Conservation (phyloP, 1,140 invertebrate genomes). For the Paramacrobiotus metropolitanus region DNA sequence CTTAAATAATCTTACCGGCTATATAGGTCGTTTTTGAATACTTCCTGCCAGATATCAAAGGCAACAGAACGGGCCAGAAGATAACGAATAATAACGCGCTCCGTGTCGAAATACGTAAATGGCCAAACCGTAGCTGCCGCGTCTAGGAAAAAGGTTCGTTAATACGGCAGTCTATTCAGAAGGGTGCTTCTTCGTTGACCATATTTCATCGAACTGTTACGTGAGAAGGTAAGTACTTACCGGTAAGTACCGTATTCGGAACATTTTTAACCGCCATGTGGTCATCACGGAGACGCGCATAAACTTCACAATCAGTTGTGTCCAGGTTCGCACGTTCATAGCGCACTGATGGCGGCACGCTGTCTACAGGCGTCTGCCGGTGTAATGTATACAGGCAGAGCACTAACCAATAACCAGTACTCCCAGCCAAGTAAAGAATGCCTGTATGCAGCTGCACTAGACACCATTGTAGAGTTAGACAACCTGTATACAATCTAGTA, state of each 20-base stretch:
- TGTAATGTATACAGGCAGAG: too few species aligned
- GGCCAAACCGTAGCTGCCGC: conserved; percentile 85
- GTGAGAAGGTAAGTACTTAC: too few species aligned
- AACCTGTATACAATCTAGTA: too few species aligned
- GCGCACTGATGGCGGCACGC: too few species aligned
- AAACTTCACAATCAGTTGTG: conserved; percentile 51
- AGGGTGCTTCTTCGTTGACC: too few species aligned
- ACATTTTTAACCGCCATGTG: conserved; percentile 71
- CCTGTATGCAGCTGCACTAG: too few species aligned
- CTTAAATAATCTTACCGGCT: conserved; percentile 35
- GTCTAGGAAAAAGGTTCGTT: conserved; percentile 31
- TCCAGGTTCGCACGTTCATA: conserved; percentile 13
- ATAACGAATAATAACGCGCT: conserved; percentile 93
- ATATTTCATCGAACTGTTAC: too few species aligned
- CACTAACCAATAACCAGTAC: too few species aligned
- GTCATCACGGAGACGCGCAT: conserved; percentile 47
- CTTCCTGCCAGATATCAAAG: conserved; percentile 70
- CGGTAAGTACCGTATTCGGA: conserved; percentile 50
- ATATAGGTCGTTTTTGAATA: conserved; percentile 65
- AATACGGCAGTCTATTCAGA: neutral
- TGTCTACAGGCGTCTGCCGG: too few species aligned
- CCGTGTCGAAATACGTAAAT: conserved; percentile 92
- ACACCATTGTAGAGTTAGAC: too few species aligned
- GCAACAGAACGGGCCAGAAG: conserved; percentile 76
- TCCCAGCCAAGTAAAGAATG: too few species aligned